Evolutionary conservation across 1,140 invertebrate species (phyloP), one percentile per base, ranked within the genome.

Genomic region (Heterodera schachtii): DNA sequence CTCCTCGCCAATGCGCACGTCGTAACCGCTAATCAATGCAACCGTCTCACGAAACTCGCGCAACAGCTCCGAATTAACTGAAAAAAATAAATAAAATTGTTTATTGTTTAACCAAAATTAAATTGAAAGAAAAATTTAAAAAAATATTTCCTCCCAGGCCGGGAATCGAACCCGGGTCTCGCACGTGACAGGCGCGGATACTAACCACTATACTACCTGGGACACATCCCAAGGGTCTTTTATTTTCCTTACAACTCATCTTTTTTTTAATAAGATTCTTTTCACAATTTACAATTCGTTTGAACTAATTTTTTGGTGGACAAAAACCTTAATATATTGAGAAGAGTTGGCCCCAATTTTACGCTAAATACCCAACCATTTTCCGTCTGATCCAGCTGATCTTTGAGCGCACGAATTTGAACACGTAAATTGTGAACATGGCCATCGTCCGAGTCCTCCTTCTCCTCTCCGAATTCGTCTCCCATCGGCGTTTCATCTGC

Each of bases 131-230:
- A 43, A 74, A 8, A 74, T 31, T 31, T 31, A 74, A 41, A 74
- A 74, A 74, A 74, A 74, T 52, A n/a, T 74, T 41, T 75, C 57
- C 80, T 81, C 80, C 80, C 73, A 52, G 80, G 75, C 76, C 80
- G 80, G 80, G 80, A 81, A 81, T 81, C 80, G 74, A 81, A 81
- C 80, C 80, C 80, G 80, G 80, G 80, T 81, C 80, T 81, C 80
- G 80, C 80, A 83, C 71, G 73, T 75, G 47, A 73, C 78, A 80
- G 83, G 83, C 82, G 80, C 80, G 80, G 80, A 81, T 81, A 81
- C 80, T 81, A 75, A 81, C 80, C 81, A 81, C 57, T 83, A 75
- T 76, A 83, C 47, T 84, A 69, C 6, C 66, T 76, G 64, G 73
- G 81, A 75, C 57, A 52, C 11, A 52, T 52, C 16, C 3, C 11